Conservation (phyloP, 2,888 invertebrate species). For the Pemphredon lugubris region DNA sequence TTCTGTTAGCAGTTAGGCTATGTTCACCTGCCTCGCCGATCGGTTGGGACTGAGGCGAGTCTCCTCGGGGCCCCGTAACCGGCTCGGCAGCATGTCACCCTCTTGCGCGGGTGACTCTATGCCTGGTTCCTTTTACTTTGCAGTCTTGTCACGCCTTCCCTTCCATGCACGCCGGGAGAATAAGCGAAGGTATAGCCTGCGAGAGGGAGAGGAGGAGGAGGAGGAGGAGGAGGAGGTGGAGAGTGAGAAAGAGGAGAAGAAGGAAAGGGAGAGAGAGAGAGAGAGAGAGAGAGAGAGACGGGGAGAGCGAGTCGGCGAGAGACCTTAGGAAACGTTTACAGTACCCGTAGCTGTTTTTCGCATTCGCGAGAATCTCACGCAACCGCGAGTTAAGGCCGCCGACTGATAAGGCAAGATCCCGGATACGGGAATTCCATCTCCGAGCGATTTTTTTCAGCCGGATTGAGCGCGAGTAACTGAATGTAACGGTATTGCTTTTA, state of each 20-base stretch:
- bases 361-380: slow-evolving; percentile 48
- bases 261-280: no score
- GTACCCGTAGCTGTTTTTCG: slow-evolving; percentile 37
- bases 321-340: slow-evolving; percentile 47
- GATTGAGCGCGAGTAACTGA: slow-evolving; percentile 9
- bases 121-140: slow-evolving; percentile 78
- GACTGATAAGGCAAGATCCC: slow-evolving; percentile 58
- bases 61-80: slow-evolving; percentile 74
- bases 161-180: slow-evolving; percentile 68
- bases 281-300: no score
- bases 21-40: slow-evolving; percentile 78
- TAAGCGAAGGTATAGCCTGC: slow-evolving; percentile 35
- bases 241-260: no score
- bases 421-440: slow-evolving; percentile 36
- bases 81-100: slow-evolving; percentile 81
- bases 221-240: no score
- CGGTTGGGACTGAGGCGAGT: slow-evolving; percentile 57
- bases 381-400: slow-evolving; percentile 20
- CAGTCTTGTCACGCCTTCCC: slow-evolving; percentile 79
- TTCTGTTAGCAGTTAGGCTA: slow-evolving; percentile 71
- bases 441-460: slow-evolving; percentile 36
- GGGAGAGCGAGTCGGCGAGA: slow-evolving; percentile 9
- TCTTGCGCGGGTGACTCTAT: slow-evolving; percentile 80
- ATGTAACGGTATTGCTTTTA: slow-evolving; percentile 42
- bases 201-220: no score